phyloP scores from a whole-genome alignment of 2,797 vertebrate species.

The Hephaestus fuliginosus region DNA sequence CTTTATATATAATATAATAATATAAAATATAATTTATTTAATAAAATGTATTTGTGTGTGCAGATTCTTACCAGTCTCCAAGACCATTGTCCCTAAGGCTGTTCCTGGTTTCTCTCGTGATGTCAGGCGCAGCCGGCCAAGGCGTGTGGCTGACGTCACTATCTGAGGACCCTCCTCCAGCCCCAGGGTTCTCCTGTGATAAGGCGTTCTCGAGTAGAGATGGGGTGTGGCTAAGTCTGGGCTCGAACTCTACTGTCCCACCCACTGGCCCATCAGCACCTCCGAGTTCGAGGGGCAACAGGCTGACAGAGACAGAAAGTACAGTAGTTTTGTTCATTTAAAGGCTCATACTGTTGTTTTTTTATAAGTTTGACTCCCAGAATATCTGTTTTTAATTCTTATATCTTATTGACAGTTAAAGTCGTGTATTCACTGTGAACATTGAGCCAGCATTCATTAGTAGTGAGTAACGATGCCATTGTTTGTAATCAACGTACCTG shows the following conservation, averaged over 20 bases:
- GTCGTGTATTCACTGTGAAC: not conserved
- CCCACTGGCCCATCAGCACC: constrained; percentile 70
- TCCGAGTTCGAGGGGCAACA: constrained; percentile 89
- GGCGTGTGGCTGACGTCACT: constrained; percentile 87
- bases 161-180: constrained; percentile 76
- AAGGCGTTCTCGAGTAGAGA: constrained; percentile 92
- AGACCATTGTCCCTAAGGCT: constrained; percentile 93
- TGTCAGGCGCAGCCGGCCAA: constrained; percentile 97
- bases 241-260: constrained; percentile 78
- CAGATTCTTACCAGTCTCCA: constrained; percentile 89
- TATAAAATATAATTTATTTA: too few species aligned
- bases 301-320: constrained; percentile 65
- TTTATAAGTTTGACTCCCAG: not conserved
- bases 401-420: too few species aligned
- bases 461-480: too few species aligned
- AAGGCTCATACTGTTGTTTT: not conserved
- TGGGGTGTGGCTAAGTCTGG: constrained; percentile 89
- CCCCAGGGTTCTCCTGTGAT: constrained; percentile 89
- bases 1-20: not conserved
- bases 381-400: not conserved
- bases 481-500: constrained; percentile 61
- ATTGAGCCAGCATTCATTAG: not conserved
- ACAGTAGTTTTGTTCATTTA: not conserved
- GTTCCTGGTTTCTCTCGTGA: constrained; percentile 96
- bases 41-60: not conserved